Percentiles rank a stretch among this genome's conserved stretches.
phyloP scores from a whole-genome alignment of 2,888 invertebrate genomes.

The Acholoe squamosa region DNA sequence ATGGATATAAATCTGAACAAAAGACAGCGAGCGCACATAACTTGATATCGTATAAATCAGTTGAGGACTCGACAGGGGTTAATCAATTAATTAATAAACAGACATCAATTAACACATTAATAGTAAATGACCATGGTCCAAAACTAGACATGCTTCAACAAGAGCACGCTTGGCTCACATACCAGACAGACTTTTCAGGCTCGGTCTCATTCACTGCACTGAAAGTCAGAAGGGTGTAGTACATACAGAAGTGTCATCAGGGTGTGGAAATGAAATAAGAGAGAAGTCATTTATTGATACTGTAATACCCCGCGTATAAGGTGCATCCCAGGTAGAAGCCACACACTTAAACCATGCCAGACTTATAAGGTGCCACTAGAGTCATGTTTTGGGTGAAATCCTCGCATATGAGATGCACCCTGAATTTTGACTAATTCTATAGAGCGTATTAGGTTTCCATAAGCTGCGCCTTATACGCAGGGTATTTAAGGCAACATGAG shows the following conservation, averaged over 20 bases:
- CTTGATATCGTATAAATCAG: neutral
- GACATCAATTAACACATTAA: constrained; percentile 20
- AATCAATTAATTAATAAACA: constrained; percentile 6
- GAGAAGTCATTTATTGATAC: too few relatives aligned
- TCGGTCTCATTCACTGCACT: constrained; percentile 59
- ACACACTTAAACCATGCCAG: too few relatives aligned
- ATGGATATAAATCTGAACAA: too few relatives aligned
- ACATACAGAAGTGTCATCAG: neutral
- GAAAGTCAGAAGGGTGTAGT: constrained; percentile 15
- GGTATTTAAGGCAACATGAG: too few relatives aligned
- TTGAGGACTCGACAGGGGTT: neutral
- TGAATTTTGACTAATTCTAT: too few relatives aligned
- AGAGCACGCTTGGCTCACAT: constrained; percentile 19
- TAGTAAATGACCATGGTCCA: neutral
- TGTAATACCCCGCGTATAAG: too few relatives aligned
- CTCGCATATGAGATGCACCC: too few relatives aligned
- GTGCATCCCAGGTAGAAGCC: too few relatives aligned
- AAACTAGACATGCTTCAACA: constrained; percentile 26
- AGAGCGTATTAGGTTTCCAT: too few relatives aligned
- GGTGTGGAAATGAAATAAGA: neutral
- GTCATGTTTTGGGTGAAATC: too few relatives aligned
- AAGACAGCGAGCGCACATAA: neutral
- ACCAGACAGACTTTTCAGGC: constrained; percentile 52
- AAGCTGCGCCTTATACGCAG: too few relatives aligned
- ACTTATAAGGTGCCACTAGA: too few relatives aligned